Evolutionary conservation across 1,140 invertebrate genomes (phyloP), one percentile per base, ranked within the genome.

Genomic region (Oscheius sp.): DNA sequence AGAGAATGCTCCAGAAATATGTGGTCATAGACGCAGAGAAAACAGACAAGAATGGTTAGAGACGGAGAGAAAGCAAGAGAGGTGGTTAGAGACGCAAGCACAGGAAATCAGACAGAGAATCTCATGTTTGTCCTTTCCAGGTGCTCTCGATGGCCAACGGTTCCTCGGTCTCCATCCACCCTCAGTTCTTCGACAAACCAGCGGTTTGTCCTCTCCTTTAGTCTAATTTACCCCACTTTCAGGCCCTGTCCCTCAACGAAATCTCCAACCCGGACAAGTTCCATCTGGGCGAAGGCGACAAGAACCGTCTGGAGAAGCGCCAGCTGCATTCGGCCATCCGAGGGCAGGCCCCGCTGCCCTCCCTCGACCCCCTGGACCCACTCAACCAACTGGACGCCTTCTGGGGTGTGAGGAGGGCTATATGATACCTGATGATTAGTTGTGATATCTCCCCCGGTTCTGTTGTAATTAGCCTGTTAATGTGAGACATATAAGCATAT

Each of bases 331-430:
- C 63, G 13, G 63, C 63, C 32, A 65, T 36, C 7, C 3, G 63
- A 42, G 63, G 63, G n/a, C n/a, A 3, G 3, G 63, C 34, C n/a
- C 32, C 29, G 10, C 2, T 23, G 36, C 63, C 63, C 13, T 26
- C 63, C 10, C 10, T 65, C 4, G 34, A 65, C 29, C 31, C 63
- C n/a, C 13, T 26, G 20, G 63, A 65, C 36, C 63, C 63, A 2
- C 36, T 65, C 31, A 65, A 65, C 29, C 31, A 65, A 31, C 63
- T 65, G 20, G 63, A 65, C 45, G 34, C 63, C 13, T 65, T 65
- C 63, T 65, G 63, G 63, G 49, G 49, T 23, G 49, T 55, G 4
- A 55, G 28, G 23, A 55, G 28, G 38, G n/a, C n/a, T n/a, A n/a
- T n/a, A n/a, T n/a, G n/a, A n/a, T n/a, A n/a, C n/a, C n/a, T n/a